Conservation (phyloP, 2,113 vertebrate genomes). For the Nannospalax galili region DNA sequence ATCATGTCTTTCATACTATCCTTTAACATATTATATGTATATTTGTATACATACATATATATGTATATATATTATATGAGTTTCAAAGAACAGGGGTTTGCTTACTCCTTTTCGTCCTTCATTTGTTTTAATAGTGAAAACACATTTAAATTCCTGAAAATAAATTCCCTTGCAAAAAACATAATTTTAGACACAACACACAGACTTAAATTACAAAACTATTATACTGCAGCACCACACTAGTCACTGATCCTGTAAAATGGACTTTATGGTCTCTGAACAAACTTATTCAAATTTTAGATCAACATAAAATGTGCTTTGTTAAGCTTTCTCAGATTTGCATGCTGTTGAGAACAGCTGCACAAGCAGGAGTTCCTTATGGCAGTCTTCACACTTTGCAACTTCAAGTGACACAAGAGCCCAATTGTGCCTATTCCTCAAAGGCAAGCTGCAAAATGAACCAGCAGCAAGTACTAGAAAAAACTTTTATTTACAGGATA, state of each 20-base stretch:
- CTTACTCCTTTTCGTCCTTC: neutral
- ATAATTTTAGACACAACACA: neutral
- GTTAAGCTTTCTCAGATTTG: neutral
- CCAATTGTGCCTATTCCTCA: neutral
- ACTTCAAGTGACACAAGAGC: neutral
- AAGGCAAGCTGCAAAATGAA: neutral
- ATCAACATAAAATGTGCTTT: neutral
- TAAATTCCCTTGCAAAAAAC: neutral
- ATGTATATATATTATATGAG: no score
- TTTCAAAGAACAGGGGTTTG: neutral
- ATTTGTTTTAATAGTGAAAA: neutral
- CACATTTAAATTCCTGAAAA: neutral
- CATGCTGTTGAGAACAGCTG: neutral
- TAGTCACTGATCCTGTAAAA: no score
- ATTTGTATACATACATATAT: no score
- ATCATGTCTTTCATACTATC: no score
- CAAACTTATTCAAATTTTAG: neutral
- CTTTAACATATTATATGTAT: no score
- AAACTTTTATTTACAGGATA: neutral
- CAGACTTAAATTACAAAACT: no score
- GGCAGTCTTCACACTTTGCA: neutral
- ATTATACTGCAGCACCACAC: neutral
- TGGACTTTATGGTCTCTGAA: neutral
- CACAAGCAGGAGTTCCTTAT: neutral
- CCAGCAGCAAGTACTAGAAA: neutral